Evolutionary conservation across 2,888 invertebrate genomes (phyloP), one percentile per base, ranked within the genome.

Genomic region (Drosophila kanekoi): DNA sequence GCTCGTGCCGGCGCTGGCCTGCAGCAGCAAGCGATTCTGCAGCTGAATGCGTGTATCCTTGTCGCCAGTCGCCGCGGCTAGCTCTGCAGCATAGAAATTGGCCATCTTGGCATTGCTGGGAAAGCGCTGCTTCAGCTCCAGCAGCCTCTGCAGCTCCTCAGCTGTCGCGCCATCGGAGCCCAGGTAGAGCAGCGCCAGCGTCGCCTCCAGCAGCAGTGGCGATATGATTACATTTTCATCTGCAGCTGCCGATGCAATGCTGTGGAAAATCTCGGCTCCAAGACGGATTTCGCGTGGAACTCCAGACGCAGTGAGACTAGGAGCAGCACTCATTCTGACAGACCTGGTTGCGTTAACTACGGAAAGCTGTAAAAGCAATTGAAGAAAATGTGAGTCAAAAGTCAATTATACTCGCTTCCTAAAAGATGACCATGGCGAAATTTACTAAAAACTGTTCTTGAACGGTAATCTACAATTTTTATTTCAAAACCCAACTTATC

Each of bases 131-230:
- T 81, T 76, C 28, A 91, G 72, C 20, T 89, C 71, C 32, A 92
- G 43, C 13, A 74, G 56, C 3, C 73, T 62, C 53, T 89, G 83
- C 28, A 91, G 51, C 20, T 91, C 88, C 53, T 88, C 87, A 1
- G 92, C 92, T 0, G 91, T 91, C 44, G 91, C 72, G 0, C 95
- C 95, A 38, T 94, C 93, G 0, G 96, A 94, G 1, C 96, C 97
- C 90, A 96, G 95, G 69, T 94, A 95, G 1, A 97, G 93, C 74
- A 96, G 93, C 0, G 95, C 95, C 62, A 97, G 90, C 0, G 95
- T 94, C 62, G 96, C 90, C 91, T 96, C 96, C 67, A 96, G 89
- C 16, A 96, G 95, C 23, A 91, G 70, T 3, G 91, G 92, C 16
- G 92, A 91, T 32, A 91, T 61, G 23, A 91, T 83, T 9, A 91